A percentile compares a stretch with the other conserved stretches of the same genome.
These are phyloP conservation scores for Paramacrobiotus metropolitanus DNA, from an alignment of 1,140 invertebrate genomes.

Conservation along the genomic window DNA sequence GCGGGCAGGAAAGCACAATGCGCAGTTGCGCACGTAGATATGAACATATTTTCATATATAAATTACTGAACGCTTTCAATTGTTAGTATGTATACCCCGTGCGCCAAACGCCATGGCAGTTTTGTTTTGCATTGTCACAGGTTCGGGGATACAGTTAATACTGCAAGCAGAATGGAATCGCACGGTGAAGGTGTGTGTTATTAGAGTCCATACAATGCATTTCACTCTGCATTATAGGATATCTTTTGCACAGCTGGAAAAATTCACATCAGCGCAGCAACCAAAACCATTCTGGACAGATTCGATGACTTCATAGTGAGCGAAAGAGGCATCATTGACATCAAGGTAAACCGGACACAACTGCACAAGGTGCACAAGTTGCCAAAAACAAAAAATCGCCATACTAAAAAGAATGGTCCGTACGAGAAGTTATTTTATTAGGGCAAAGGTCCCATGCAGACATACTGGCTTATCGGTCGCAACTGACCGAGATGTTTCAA, in stretches of 20 bases:
- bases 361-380: background rate
- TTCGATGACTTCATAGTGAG: background rate
- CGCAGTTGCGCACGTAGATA: too few relatives aligned
- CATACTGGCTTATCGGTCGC: constrained; percentile 25
- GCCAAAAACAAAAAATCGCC: too few relatives aligned
- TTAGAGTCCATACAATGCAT: too few relatives aligned
- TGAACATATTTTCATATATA: too few relatives aligned
- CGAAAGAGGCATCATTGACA: background rate
- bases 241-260: constrained; percentile 23
- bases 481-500: too few relatives aligned
- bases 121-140: constrained; percentile 26
- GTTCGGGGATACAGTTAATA: constrained; percentile 35
- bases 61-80: too few relatives aligned
- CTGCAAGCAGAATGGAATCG: constrained; percentile 19
- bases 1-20: background rate
- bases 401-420: too few relatives aligned
- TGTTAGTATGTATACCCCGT: too few relatives aligned
- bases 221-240: too few relatives aligned
- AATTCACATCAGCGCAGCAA: constrained; percentile 18
- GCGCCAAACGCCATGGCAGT: too few relatives aligned
- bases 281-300: background rate
- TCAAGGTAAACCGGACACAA: too few relatives aligned
- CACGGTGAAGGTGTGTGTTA: constrained; percentile 27
- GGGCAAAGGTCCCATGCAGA: constrained; percentile 22
- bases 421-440: too few relatives aligned